These are phyloP conservation scores for Thermophis baileyi DNA, from an alignment of 2,113 vertebrate genomes.

Conservation along the genomic window DNA sequence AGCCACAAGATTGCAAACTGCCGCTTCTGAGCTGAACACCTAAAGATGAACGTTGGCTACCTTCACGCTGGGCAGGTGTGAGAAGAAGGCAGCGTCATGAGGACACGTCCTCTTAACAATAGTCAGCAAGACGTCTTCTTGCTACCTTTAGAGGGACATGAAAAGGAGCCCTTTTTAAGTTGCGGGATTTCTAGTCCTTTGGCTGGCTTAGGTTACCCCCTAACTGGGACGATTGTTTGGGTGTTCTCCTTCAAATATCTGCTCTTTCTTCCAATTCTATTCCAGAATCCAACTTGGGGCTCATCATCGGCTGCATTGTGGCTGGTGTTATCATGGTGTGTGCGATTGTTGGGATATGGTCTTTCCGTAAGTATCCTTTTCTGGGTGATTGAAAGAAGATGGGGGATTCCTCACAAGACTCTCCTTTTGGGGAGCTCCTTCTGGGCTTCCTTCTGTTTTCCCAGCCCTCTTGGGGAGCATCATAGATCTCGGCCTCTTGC, in stretches of 20 bases:
- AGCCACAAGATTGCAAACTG: too few species aligned
- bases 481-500: not conserved
- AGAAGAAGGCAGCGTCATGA: too few species aligned
- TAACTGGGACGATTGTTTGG: not conserved
- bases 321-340: too few species aligned
- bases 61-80: too few species aligned
- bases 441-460: not conserved
- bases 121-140: not conserved
- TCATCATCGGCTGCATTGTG: not conserved
- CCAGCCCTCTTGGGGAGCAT: not conserved
- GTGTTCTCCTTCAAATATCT: not conserved
- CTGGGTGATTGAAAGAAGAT: not conserved
- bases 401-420: not conserved
- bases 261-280: not conserved
- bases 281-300: not conserved
- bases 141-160: not conserved
- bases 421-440: not conserved
- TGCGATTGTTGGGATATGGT: not conserved
- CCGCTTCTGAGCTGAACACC: too few species aligned
- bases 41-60: too few species aligned
- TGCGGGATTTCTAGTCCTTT: not conserved
- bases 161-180: not conserved
- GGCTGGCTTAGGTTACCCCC: too few species aligned
- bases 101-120: too few species aligned
- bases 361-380: not conserved